Conservation (phyloP, 2,797 vertebrate genomes). For the Knipowitschia caucasica region DNA sequence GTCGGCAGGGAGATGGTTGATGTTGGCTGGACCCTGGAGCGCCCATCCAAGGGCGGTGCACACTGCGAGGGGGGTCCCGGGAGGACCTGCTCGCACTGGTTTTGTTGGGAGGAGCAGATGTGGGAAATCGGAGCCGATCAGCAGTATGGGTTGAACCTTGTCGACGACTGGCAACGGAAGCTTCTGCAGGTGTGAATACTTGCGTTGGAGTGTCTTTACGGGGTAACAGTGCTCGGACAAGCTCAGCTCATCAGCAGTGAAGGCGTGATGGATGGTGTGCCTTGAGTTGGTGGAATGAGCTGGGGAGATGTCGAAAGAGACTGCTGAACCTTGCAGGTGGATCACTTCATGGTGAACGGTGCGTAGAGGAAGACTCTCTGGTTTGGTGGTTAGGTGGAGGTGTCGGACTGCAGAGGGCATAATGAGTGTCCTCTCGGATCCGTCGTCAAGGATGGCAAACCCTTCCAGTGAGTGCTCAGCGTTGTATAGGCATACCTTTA, state of each 20-base stretch:
- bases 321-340: neutral
- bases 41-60: no score
- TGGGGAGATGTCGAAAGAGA: neutral
- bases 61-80: no score
- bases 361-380: neutral
- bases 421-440: no score
- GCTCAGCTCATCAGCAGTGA: neutral
- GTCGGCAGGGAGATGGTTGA: no score
- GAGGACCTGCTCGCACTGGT: no score
- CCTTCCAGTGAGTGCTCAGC: neutral
- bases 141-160: no score
- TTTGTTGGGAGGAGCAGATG: no score
- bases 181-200: no score
- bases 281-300: neutral
- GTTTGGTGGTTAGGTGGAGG: neutral
- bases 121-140: no score
- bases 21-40: no score
- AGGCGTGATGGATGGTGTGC: neutral
- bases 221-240: neutral
- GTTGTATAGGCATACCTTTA: neutral
- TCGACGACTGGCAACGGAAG: no score
- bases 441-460: neutral
- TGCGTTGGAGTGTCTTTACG: neutral
- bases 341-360: no score
- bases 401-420: neutral